These are phyloP conservation scores for Dipodomys ordii DNA, from an alignment of 2,113 vertebrate genomes.

Conservation along the genomic window DNA sequence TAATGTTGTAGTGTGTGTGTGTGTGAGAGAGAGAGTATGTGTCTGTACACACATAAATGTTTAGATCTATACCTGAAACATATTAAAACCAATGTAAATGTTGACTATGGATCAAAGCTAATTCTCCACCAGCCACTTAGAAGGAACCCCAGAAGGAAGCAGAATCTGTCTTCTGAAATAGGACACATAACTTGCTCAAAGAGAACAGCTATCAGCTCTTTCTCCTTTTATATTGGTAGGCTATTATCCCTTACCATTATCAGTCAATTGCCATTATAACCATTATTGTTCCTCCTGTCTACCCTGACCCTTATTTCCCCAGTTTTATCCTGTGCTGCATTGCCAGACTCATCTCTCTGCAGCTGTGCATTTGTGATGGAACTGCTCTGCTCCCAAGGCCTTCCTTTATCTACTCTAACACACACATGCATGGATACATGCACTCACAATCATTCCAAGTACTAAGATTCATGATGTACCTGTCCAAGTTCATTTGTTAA, in stretches of 20 bases:
- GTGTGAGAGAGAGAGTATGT: neutral
- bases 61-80: neutral
- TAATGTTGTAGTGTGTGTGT: neutral
- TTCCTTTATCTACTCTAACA: neutral
- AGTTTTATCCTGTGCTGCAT: neutral
- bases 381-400: neutral
- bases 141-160: neutral
- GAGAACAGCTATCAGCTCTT: neutral
- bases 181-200: neutral
- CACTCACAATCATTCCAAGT: neutral
- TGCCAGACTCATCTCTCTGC: neutral
- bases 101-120: neutral
- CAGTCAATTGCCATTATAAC: neutral
- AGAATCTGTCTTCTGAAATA: neutral
- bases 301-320: neutral
- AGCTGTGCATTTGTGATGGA: neutral
- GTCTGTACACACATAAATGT: neutral
- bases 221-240: neutral
- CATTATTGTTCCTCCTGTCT: neutral
- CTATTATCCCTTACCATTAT: neutral
- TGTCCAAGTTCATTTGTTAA: constrained; percentile 23
- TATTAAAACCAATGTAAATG: neutral
- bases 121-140: neutral
- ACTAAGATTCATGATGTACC: neutral
- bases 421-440: neutral